phyloP scores from a whole-genome alignment of 1,140 invertebrate species.

The Platyscapa corneri region DNA sequence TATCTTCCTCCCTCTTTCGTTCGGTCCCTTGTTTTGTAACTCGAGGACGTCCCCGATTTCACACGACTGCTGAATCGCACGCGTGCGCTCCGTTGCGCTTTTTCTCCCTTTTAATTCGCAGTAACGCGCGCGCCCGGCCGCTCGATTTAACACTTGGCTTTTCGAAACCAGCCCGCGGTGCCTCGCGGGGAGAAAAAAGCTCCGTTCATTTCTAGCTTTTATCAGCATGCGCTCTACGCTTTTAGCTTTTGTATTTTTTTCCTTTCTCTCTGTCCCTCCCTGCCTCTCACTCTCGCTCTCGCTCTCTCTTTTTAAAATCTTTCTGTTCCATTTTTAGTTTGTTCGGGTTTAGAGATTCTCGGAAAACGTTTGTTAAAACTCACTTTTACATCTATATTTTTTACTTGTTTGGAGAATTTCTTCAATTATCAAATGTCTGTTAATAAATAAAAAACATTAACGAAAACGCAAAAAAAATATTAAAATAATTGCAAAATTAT shows the following conservation, averaged over 20 bases:
- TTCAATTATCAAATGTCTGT: neutral
- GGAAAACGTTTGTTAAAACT: neutral
- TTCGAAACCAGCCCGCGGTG: slow-evolving; percentile 10
- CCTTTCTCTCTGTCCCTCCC: neutral
- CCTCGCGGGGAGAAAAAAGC: neutral
- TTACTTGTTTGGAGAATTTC: neutral
- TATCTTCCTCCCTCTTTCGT: neutral
- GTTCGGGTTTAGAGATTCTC: neutral
- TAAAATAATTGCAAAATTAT: neutral
- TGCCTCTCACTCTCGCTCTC: neutral
- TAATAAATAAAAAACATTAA: too few species aligned
- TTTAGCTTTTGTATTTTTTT: neutral
- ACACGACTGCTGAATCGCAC: slow-evolving; percentile 26
- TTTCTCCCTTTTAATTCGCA: slow-evolving; percentile 36
- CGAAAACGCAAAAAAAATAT: too few species aligned
- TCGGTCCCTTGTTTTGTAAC: slow-evolving; percentile 13
- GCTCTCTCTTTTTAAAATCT: too few species aligned
- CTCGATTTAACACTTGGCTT: slow-evolving; percentile 46
- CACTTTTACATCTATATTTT: neutral
- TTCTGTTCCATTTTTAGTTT: neutral
- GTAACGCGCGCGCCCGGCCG: neutral
- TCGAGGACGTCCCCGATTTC: slow-evolving; percentile 21
- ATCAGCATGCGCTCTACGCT: neutral
- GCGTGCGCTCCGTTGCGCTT: slow-evolving; percentile 9
- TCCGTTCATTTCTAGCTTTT: slow-evolving; percentile 31